Base-by-base conservation (phyloP, 2,888 invertebrate genomes). In the Chrysomela aeneicollis region DNA sequence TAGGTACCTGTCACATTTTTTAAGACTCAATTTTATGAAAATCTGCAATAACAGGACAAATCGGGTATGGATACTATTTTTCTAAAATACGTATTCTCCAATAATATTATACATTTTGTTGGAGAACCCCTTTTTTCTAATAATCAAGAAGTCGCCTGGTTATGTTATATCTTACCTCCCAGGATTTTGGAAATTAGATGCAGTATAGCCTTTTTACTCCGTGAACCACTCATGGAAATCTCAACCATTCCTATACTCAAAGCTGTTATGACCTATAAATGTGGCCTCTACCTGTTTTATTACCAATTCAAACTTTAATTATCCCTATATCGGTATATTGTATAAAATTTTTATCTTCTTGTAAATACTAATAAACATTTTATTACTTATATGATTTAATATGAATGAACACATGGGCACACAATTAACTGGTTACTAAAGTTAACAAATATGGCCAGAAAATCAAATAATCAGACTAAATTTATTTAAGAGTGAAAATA, bases 331-430 rank as follows among this genome's bases (percentile, higher is more conserved):
- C 1, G 4, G 12, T 3, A 3, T 42, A 42, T 15, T 15, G 10
- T 42, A 15, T 42, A 64, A 66, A 67, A 68, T 62, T 54, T 64
- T 68, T 66, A 66, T 66, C 18, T 62, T 63, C 63, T 58, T 63
- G 67, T 68, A 68, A 71, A 71, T 71, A 71, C 67, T 53, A 68
- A 63, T 68, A 68, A 68, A 71, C 67, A 66, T 68, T 71, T 71
- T 71, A 71, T 68, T 65, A 67, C 55, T 65, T 63, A 64, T 65
- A 65, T 59, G 37, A 59, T 51, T 30, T 37, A 59, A 52, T 52
- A 37, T 59, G 51, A 59, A 59, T 51, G 50, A 57, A 57, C 17
- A 57, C 30, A 15, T 42, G n/a, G 21, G 55, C 42, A 55, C 19
- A 55, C 55, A 57, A 46, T 22, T 46, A 57, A 57, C 46, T 46